Percentiles rank a stretch among this genome's conserved stretches.
Conservation (phyloP, 2,888 invertebrate genomes). For the Mythimna loreyi region DNA sequence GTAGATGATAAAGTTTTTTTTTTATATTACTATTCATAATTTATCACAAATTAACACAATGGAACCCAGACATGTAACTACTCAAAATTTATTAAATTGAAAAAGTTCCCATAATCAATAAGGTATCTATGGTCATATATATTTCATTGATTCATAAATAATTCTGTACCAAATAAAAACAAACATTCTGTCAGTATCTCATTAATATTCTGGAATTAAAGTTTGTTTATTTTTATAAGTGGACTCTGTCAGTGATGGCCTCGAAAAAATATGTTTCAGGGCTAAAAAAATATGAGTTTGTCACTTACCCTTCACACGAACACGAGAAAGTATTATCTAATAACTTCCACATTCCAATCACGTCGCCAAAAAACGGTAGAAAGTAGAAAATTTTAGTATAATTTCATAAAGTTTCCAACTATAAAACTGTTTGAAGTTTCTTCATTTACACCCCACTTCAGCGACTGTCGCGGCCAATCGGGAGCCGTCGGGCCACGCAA, state of each 20-base stretch:
- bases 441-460: slow-evolving; percentile 82
- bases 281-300: slow-evolving; percentile 1
- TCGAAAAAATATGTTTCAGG: slow-evolving; percentile 3
- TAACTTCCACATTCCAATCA: slow-evolving; percentile 69
- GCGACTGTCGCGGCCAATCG: slow-evolving; percentile 80
- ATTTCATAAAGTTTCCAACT: slow-evolving; percentile 85
- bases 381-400: slow-evolving; percentile 69
- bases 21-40: too few relatives aligned
- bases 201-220: slow-evolving; percentile 2
- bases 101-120: too few relatives aligned
- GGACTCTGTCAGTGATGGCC: neutral
- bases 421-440: slow-evolving; percentile 83
- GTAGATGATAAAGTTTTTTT: too few relatives aligned
- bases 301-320: slow-evolving; percentile 52
- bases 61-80: too few relatives aligned
- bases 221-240: neutral
- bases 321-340: slow-evolving; percentile 39
- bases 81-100: too few relatives aligned
- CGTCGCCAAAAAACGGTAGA: slow-evolving; percentile 70
- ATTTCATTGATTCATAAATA: neutral
- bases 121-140: too few relatives aligned
- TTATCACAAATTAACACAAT: neutral
- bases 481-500: slow-evolving; percentile 75
- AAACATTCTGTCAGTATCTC: slow-evolving; percentile 3
- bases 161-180: neutral